Evolutionary conservation across 1,140 invertebrate species (phyloP).

Genomic region (Thalassaphorura encarpata): DNA sequence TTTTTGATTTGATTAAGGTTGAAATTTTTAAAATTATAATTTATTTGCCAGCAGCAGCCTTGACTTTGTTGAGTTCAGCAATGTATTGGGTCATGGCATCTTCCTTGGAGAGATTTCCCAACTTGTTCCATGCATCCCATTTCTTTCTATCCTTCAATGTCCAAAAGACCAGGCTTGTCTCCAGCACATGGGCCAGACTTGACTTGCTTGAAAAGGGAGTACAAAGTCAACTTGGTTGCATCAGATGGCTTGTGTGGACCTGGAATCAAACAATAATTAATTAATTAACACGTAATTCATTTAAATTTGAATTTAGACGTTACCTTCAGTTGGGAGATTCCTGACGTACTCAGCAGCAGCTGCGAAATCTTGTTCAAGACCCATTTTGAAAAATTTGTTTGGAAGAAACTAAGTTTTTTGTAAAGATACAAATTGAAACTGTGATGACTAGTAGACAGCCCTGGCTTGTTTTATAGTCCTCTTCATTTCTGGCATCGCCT

Average conservation of each 20-base stretch:
- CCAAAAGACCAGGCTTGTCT: conserved; percentile 77
- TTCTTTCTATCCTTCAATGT: conserved; percentile 61
- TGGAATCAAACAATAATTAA: conserved; percentile 39
- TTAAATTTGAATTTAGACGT: too few species aligned
- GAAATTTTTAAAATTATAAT: too few species aligned
- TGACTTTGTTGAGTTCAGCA: conserved; percentile 72
- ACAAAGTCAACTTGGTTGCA: conserved; percentile 86
- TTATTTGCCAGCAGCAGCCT: too few species aligned
- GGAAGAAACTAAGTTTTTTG: too few species aligned
- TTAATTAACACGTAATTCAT: conserved; percentile 1
- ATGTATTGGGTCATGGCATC: conserved; percentile 88
- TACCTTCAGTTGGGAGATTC: conserved; percentile 25
- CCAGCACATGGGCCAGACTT: conserved; percentile 45
- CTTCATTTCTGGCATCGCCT: too few species aligned
- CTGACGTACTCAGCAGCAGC: conserved; percentile 12
- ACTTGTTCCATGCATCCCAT: conserved; percentile 77
- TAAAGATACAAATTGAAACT: too few species aligned
- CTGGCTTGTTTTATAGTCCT: too few species aligned
- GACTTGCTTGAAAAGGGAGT: conserved; percentile 84
- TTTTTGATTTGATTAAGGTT: too few species aligned
- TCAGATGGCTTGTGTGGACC: conserved; percentile 93
- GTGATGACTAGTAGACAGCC: too few species aligned
- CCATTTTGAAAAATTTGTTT: too few species aligned
- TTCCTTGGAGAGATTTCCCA: conserved; percentile 57
- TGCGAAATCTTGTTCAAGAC: conserved; percentile 15